Evolutionary conservation across 2,797 vertebrate genomes (phyloP).

Genomic region (Dipus sagitta): DNA sequence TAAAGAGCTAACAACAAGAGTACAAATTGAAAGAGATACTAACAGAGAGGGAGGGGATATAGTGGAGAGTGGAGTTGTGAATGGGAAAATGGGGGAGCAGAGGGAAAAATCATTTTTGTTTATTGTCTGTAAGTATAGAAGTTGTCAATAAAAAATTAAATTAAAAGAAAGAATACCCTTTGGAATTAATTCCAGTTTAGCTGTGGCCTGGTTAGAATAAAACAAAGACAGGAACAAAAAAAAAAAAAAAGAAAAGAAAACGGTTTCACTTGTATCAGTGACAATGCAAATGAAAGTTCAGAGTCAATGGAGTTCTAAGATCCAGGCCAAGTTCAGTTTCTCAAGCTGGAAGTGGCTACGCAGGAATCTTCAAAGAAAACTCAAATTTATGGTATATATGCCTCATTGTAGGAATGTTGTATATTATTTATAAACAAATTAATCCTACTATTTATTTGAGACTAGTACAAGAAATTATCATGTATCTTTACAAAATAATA

Average conservation of each 20-base stretch:
- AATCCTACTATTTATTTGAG: conserved; percentile 54
- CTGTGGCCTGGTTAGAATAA: conserved; percentile 23
- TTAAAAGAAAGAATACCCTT: not conserved
- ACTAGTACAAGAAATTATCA: not conserved
- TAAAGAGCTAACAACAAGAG: conserved; percentile 29
- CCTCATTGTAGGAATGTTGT: not conserved
- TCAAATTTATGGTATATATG: not conserved
- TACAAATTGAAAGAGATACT: too few species aligned
- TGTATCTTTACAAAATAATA: conserved; percentile 7
- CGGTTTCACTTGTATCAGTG: not conserved
- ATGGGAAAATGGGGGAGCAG: too few species aligned
- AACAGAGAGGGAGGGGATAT: too few species aligned
- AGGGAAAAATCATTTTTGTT: too few species aligned
- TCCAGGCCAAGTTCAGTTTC: not conserved
- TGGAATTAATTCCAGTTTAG: conserved; percentile 33
- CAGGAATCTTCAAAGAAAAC: not conserved
- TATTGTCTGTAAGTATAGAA: too few species aligned
- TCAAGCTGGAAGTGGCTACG: not conserved
- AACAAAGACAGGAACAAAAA: not conserved
- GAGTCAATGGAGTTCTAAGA: not conserved
- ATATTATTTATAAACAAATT: conserved; percentile 3
- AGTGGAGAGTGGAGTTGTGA: too few species aligned
- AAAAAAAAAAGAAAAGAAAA: conserved; percentile 41
- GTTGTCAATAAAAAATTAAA: too few species aligned
- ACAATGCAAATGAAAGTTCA: not conserved